phyloP scores from a whole-genome alignment of 2,888 invertebrate species.

The Acleris emargana region DNA sequence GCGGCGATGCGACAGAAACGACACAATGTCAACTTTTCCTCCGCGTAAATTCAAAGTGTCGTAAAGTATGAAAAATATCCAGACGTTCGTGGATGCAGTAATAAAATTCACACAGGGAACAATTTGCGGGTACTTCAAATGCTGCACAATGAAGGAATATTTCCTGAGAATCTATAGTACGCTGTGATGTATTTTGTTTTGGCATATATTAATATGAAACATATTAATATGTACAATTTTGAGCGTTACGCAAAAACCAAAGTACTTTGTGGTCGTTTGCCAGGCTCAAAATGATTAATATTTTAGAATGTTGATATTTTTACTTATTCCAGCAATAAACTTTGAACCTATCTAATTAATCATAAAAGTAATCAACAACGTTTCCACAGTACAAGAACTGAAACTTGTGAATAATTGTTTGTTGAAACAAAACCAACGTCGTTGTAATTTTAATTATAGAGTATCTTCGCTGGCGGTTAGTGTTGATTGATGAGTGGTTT shows the following conservation, averaged over 20 bases:
- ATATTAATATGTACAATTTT: too few relatives aligned
- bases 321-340: background rate
- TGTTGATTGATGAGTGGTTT: constrained; percentile 58
- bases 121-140: constrained; percentile 53
- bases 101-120: constrained; percentile 60
- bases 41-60: constrained; percentile 75
- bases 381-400: constrained; percentile 26
- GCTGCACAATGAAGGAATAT: constrained; percentile 41
- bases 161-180: constrained; percentile 8
- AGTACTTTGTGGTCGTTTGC: too few relatives aligned
- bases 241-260: too few relatives aligned
- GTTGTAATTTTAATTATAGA: constrained; percentile 41
- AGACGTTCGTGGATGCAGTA: constrained; percentile 54
- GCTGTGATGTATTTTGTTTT: constrained; percentile 4
- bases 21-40: constrained; percentile 52
- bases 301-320: too few relatives aligned
- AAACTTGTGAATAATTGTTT: constrained; percentile 37
- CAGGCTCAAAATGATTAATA: too few relatives aligned
- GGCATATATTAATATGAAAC: too few relatives aligned
- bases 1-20: constrained; percentile 46
- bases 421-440: constrained; percentile 37
- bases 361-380: constrained; percentile 28
- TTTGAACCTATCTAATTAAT: constrained; percentile 18
- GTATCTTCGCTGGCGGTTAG: constrained; percentile 47
- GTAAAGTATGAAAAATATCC: constrained; percentile 79